Percentiles rank a stretch among this genome's conserved stretches.
Conservation (phyloP, 2,113 vertebrate genomes). For the Capra hircus region DNA sequence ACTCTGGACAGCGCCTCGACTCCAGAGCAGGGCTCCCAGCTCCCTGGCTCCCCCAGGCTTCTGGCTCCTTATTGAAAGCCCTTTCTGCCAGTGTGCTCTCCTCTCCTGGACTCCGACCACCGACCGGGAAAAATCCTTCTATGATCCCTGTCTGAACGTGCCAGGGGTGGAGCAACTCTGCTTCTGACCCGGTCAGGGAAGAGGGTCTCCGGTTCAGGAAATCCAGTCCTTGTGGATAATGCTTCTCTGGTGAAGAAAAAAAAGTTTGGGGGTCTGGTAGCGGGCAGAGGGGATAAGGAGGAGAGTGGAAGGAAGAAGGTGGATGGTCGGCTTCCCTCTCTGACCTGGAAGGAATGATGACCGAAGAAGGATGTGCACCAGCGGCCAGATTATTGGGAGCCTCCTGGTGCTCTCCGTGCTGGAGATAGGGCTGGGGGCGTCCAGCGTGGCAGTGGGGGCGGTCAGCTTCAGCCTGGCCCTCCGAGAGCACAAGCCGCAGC, state of each 20-base stretch:
- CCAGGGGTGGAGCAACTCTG: background rate
- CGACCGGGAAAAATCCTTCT: background rate
- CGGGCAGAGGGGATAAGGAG: conserved; percentile 42
- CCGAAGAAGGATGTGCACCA: conserved; percentile 96
- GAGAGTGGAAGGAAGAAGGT: conserved; percentile 69
- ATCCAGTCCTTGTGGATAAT: conserved; percentile 3
- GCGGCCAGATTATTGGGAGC: conserved; percentile 98
- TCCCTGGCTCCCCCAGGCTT: background rate
- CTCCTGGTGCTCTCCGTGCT: conserved; percentile 95
- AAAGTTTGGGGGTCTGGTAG: conserved; percentile 77
- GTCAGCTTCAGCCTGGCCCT: conserved; percentile 93
- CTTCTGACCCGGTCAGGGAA: background rate
- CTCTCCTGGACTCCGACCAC: background rate
- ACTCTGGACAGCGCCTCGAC: conserved; percentile 76
- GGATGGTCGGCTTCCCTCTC: conserved; percentile 73
- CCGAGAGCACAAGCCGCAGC: conserved; percentile 89
- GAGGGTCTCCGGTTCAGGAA: conserved; percentile 3
- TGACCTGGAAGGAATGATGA: conserved; percentile 90
- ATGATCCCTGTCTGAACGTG: background rate
- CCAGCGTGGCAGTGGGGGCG: conserved; percentile 96
- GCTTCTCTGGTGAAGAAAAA: conserved; percentile 69
- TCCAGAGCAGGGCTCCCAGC: background rate
- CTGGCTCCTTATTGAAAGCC: background rate
- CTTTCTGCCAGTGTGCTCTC: background rate
- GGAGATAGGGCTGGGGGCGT: conserved; percentile 98